phyloP scores from a whole-genome alignment of 2,113 vertebrate genomes.

The Rhombomys opimus region DNA sequence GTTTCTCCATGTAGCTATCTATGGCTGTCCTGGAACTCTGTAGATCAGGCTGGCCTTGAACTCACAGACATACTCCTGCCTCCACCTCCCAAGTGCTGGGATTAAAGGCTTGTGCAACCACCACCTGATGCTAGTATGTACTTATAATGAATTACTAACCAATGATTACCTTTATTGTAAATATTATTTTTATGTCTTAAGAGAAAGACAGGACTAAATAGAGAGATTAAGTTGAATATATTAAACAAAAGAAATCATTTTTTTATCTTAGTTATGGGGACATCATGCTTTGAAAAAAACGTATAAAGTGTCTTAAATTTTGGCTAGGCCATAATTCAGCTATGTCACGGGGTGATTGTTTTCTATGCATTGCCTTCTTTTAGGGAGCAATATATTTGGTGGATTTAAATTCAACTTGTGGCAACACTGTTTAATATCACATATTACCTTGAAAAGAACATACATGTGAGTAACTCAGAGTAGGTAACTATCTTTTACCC shows the following conservation, averaged over 20 bases:
- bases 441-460: slow-evolving; percentile 24
- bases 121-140: neutral
- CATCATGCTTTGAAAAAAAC: neutral
- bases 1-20: too few species aligned
- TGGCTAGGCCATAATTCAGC: neutral
- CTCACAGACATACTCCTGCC: too few species aligned
- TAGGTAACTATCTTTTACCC: slow-evolving; percentile 1
- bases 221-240: neutral
- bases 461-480: neutral
- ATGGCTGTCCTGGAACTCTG: too few species aligned
- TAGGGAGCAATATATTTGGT: neutral
- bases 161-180: neutral
- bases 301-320: neutral
- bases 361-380: neutral
- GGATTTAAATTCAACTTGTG: neutral
- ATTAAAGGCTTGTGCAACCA: too few species aligned
- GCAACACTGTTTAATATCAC: neutral
- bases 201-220: neutral
- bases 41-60: too few species aligned
- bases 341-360: neutral
- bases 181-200: slow-evolving; percentile 24
- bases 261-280: neutral
- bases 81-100: too few species aligned
- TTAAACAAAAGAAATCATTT: neutral
- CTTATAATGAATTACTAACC: neutral